These are phyloP conservation scores for Indri indri DNA, from an alignment of 2,113 vertebrate species.

Conservation along the genomic window DNA sequence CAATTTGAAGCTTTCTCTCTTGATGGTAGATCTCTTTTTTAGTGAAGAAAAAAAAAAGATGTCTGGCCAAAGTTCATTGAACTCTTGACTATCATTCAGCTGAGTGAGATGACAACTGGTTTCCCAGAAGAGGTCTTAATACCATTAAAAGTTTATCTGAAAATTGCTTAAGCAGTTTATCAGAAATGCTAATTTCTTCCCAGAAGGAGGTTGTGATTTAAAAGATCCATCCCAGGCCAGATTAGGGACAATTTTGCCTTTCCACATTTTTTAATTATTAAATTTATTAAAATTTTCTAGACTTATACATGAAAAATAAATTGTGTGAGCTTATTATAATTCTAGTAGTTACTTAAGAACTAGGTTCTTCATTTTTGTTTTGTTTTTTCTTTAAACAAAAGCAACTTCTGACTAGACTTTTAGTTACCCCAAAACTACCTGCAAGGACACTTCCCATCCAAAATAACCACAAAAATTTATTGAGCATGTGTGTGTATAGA, in stretches of 20 bases:
- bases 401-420: neutral
- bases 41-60: neutral
- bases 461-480: neutral
- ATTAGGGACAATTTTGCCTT: constrained; percentile 27
- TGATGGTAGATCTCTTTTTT: neutral
- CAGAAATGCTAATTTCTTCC: constrained; percentile 62
- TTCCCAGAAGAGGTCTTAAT: constrained; percentile 66
- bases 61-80: constrained; percentile 6
- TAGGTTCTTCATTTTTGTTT: neutral
- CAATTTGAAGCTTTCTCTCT: neutral
- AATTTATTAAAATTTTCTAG: neutral
- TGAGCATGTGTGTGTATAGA: neutral
- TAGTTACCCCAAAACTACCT: neutral
- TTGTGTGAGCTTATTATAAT: neutral
- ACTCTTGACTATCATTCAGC: neutral
- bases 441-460: fast-evolving
- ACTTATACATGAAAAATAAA: neutral
- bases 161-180: constrained; percentile 51
- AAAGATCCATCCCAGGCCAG: neutral
- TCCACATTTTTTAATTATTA: neutral
- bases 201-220: constrained; percentile 59
- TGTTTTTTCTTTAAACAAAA: neutral
- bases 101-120: constrained; percentile 13
- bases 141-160: constrained; percentile 57
- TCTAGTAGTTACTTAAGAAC: neutral